A percentile compares a stretch with the other conserved stretches of the same genome.
Conservation (phyloP, 2,888 invertebrate species). For the Watsonalla cultraria region DNA sequence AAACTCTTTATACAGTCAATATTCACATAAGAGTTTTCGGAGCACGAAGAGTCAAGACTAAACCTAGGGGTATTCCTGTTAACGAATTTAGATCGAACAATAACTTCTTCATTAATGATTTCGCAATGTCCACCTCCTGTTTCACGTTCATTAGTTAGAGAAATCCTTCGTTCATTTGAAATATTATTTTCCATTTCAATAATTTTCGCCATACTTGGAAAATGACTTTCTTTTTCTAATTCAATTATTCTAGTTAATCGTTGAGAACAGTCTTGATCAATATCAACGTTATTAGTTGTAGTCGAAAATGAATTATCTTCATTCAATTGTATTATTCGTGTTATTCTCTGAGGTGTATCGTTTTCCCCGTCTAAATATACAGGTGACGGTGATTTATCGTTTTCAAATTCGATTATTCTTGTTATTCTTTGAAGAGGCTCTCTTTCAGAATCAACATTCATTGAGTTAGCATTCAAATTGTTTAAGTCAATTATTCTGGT, state of each 20-base stretch:
- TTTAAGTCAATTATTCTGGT: conserved; percentile 72
- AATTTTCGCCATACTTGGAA: conserved; percentile 71
- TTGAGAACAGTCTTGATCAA: conserved; percentile 51
- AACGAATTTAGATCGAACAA: conserved; percentile 57
- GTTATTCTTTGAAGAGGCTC: conserved; percentile 66
- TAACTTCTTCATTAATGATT: conserved; percentile 54
- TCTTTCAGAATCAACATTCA: conserved; percentile 49
- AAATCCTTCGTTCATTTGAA: conserved; percentile 71
- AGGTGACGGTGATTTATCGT: conserved; percentile 46
- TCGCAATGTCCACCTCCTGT: conserved; percentile 61
- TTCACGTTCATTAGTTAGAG: conserved; percentile 70
- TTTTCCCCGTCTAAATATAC: conserved; percentile 44
- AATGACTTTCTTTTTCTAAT: conserved; percentile 60
- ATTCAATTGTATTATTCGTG: conserved; percentile 64
- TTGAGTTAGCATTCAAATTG: conserved; percentile 44
- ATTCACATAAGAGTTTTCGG: conserved; percentile 78
- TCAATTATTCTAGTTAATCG: conserved; percentile 62
- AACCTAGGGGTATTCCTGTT: conserved; percentile 69
- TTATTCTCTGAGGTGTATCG: conserved; percentile 60
- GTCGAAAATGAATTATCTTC: conserved; percentile 63
- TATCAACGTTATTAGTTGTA: conserved; percentile 48
- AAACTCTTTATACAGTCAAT: conserved; percentile 75
- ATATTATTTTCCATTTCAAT: conserved; percentile 76
- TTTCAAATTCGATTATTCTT: conserved; percentile 67
- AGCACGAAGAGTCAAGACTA: conserved; percentile 76